phyloP scores from a whole-genome alignment of 1,140 invertebrate genomes.

The Gryon sp. region DNA sequence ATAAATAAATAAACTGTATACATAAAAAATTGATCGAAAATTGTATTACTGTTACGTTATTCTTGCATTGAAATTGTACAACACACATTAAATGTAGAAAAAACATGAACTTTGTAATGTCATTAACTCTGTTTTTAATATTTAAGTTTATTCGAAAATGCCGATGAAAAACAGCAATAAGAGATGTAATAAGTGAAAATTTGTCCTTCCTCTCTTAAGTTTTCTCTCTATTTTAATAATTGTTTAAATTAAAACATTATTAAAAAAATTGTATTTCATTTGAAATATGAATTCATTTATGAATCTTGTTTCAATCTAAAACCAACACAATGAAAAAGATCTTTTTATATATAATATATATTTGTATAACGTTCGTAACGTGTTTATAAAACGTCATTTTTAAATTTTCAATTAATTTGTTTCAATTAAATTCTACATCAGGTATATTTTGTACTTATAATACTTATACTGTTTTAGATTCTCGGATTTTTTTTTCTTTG shows the following conservation, averaged over 20 bases:
- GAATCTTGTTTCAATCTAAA: no score
- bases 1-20: no score
- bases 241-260: neutral
- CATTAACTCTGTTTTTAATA: no score
- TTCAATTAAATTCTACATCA: constrained; percentile 53
- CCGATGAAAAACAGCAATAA: constrained; percentile 31
- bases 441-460: constrained; percentile 64
- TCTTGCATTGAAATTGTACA: constrained; percentile 27
- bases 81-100: constrained; percentile 39
- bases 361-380: constrained; percentile 54
- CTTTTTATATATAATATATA: constrained; percentile 60
- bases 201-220: no score
- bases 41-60: no score
- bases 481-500: constrained; percentile 24
- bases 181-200: no score
- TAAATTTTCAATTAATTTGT: constrained; percentile 25
- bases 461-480: constrained; percentile 52
- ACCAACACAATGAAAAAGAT: no score
- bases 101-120: constrained; percentile 44
- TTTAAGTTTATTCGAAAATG: neutral
- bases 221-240: neutral
- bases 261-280: neutral
- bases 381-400: constrained; percentile 60
- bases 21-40: no score
- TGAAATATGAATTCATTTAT: no score